Evolutionary conservation across 2,797 vertebrate genomes (phyloP), one percentile per base, ranked within the genome.

Genomic region (Graptemys geographica): DNA sequence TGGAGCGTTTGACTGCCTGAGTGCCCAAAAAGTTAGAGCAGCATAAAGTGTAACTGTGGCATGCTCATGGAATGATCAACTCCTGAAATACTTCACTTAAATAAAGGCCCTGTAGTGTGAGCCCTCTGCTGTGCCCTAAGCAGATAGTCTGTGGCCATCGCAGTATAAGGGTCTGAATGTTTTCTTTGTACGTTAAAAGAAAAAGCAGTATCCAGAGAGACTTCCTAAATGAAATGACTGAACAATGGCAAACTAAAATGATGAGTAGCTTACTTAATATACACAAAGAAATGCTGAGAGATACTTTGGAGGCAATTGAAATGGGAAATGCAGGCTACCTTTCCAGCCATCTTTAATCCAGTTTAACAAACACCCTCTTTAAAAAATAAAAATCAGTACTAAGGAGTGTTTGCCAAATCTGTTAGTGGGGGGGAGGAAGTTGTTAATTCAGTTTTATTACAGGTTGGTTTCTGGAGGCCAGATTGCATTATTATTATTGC

Each of bases 41-140:
- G 79, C 28, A 28, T 5, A 44, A 57, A 0, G 1, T n/a, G 51
- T 84, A 1, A 78, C 41, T 80, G 69, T 33, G 16, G 23, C 0
- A 33, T 5, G 44, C 81, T 47, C 0, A 13, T 72, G 72, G 47
- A 9, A 83, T 12, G 1, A 6, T n/a, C 1, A 3, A 62, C 23
- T 55, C 28, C 87, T 49, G 78, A 33, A 76, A n/a, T 53, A 41
- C 11, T 0, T 0, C 1, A 28, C 3, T 49, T 33, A 41, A 74
- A 0, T 8, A 44, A 62, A 69, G 18, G 7, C 2, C 69, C 85
- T 90, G 55, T 37, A 47, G 87, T 72, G 81, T 28, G 82, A 41
- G 9, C 4, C 80, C 31, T 51, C 57, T 49, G 74, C 47, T 52
- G 55, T 0, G 4, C 87, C 41, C 47, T 3, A 8, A n/a, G 56